A percentile compares a stretch with the other conserved stretches of the same genome.
These are phyloP conservation scores for Oscheius sp. DNA, from an alignment of 2,888 invertebrate genomes.

Conservation along the genomic window DNA sequence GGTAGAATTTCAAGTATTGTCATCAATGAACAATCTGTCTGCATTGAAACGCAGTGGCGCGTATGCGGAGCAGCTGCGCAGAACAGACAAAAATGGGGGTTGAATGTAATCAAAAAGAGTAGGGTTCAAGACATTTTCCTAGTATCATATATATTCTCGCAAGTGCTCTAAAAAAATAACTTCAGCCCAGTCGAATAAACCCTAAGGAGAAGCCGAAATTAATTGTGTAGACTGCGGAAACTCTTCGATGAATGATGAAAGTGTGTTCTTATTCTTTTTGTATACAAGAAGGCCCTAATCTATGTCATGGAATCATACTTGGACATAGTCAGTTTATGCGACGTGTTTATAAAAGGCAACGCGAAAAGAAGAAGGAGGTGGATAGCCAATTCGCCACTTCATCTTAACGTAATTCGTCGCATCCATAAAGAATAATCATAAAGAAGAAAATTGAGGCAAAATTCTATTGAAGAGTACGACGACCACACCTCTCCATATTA, in stretches of 20 bases:
- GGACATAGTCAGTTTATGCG: too few species aligned
- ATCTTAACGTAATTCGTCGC: conserved; percentile 29
- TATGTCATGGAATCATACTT: too few species aligned
- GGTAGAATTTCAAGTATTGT: conserved; percentile 11
- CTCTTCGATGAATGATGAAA: too few species aligned
- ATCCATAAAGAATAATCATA: conserved; percentile 30
- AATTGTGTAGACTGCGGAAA: too few species aligned
- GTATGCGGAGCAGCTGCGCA: conserved; percentile 26
- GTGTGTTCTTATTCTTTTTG: too few species aligned
- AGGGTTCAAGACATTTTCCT: background rate
- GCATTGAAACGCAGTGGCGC: conserved; percentile 31
- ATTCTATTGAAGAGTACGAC: conserved; percentile 16
- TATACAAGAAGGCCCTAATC: too few species aligned
- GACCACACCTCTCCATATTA: background rate
- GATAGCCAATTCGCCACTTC: conserved; percentile 23
- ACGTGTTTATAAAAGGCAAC: too few species aligned
- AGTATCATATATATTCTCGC: background rate
- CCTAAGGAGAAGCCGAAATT: too few species aligned
- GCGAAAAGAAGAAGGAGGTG: conserved; percentile 9
- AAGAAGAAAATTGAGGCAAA: background rate
- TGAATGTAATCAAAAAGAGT: conserved; percentile 15
- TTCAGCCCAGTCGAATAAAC: background rate
- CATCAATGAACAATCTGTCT: conserved; percentile 24
- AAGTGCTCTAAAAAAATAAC: background rate
- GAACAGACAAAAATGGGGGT: conserved; percentile 7